A percentile compares a stretch with the other conserved stretches of the same genome.
phyloP scores from a whole-genome alignment of 2,888 invertebrate species.

The Phlogophora meticulosa region DNA sequence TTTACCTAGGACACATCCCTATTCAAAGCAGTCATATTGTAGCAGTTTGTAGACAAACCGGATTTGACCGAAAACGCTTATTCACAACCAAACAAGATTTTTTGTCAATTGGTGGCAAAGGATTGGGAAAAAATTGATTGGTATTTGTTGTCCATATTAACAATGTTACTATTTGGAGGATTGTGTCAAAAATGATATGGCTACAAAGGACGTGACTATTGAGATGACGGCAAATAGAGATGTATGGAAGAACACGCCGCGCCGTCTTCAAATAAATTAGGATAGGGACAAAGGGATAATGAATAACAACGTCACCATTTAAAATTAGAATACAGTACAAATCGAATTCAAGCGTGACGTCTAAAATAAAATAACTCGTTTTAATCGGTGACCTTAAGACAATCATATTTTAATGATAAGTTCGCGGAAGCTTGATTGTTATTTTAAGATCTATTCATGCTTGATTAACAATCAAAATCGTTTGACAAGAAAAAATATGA shows the following conservation, averaged over 20 bases:
- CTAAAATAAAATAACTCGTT: slow-evolving; percentile 13
- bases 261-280: too few relatives aligned
- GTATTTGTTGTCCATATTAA: not conserved
- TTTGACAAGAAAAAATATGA: slow-evolving; percentile 8
- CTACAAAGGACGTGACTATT: too few relatives aligned
- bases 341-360: not conserved
- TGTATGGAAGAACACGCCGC: too few relatives aligned
- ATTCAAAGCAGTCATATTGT: too few relatives aligned
- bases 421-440: slow-evolving; percentile 8
- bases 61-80: slow-evolving; percentile 24
- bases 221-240: too few relatives aligned
- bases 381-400: slow-evolving; percentile 19
- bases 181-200: too few relatives aligned
- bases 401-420: slow-evolving; percentile 1
- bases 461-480: slow-evolving; percentile 6
- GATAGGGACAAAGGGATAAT: too few relatives aligned
- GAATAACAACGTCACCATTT: not conserved
- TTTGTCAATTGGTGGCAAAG: slow-evolving; percentile 9
- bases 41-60: slow-evolving; percentile 14
- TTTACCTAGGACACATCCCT: too few relatives aligned
- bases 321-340: not conserved
- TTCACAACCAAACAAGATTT: slow-evolving; percentile 10
- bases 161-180: too few relatives aligned
- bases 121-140: not conserved
- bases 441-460: not conserved